phyloP scores from a whole-genome alignment of 2,113 vertebrate genomes.

The Paratilapia polleni region DNA sequence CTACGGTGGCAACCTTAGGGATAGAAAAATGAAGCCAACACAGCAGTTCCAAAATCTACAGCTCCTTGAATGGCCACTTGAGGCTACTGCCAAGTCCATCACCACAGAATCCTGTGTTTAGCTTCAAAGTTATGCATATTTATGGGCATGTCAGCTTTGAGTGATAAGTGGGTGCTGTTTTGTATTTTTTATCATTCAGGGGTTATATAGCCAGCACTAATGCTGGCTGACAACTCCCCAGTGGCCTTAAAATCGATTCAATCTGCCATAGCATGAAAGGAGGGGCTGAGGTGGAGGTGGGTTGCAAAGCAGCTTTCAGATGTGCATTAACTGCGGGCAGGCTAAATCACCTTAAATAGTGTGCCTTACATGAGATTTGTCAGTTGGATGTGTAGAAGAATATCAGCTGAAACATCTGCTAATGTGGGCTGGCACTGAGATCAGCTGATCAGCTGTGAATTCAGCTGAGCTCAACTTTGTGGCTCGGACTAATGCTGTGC shows the following conservation, averaged over 20 bases:
- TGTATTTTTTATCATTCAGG: neutral
- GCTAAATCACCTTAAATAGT: fast-evolving
- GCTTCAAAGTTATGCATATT: neutral
- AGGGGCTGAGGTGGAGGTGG: neutral
- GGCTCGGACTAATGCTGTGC: neutral
- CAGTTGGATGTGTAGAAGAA: neutral
- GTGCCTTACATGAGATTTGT: neutral
- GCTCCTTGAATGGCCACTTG: neutral
- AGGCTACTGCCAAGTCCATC: neutral
- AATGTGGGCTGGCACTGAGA: neutral
- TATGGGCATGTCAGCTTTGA: neutral
- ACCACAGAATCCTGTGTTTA: neutral
- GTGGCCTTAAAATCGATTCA: neutral
- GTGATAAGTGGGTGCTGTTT: neutral
- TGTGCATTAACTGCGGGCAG: neutral
- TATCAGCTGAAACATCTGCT: too few relatives aligned
- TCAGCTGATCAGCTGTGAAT: neutral
- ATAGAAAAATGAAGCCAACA: neutral
- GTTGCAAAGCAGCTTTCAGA: neutral
- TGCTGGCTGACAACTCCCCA: neutral
- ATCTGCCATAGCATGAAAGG: neutral
- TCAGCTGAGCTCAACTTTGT: neutral
- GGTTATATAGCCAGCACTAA: neutral
- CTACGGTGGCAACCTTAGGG: too few relatives aligned
- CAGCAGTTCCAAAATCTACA: neutral